phyloP scores from a whole-genome alignment of 2,113 vertebrate species.

The Bombycilla garrulus region DNA sequence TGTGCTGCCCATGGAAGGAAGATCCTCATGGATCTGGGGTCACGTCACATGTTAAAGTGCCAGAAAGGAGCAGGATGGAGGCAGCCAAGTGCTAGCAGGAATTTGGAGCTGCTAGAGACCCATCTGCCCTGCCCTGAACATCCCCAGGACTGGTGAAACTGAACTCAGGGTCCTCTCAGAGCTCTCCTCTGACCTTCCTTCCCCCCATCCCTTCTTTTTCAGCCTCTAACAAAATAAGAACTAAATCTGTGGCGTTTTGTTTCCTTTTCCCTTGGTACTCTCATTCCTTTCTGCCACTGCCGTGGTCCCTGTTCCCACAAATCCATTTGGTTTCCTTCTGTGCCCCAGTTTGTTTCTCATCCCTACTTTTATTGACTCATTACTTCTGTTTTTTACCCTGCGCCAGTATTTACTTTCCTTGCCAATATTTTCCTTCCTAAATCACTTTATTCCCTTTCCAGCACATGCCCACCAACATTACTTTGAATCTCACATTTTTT shows the following conservation, averaged over 20 bases:
- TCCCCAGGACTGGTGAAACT: neutral
- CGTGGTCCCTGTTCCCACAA: neutral
- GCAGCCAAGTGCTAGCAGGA: neutral
- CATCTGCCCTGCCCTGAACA: neutral
- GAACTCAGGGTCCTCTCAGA: neutral
- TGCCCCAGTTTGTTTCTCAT: neutral
- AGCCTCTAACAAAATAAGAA: neutral
- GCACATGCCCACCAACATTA: neutral
- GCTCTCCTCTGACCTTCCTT: neutral
- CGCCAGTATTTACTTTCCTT: neutral
- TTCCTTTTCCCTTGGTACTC: neutral
- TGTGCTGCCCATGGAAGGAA: neutral
- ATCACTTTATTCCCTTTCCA: neutral
- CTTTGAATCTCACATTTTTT: neutral
- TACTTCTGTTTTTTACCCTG: neutral
- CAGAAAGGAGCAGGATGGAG: neutral
- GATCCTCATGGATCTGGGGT: neutral
- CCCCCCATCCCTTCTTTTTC: neutral
- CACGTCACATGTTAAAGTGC: fast-evolving
- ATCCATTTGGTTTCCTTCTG: neutral
- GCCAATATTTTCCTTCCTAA: neutral
- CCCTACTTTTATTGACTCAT: neutral
- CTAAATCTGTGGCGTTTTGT: neutral
- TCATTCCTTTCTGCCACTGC: neutral
- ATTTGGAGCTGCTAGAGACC: neutral